These are phyloP conservation scores for Galaxias olidus DNA, from an alignment of 2,797 vertebrate genomes.

Conservation along the genomic window DNA sequence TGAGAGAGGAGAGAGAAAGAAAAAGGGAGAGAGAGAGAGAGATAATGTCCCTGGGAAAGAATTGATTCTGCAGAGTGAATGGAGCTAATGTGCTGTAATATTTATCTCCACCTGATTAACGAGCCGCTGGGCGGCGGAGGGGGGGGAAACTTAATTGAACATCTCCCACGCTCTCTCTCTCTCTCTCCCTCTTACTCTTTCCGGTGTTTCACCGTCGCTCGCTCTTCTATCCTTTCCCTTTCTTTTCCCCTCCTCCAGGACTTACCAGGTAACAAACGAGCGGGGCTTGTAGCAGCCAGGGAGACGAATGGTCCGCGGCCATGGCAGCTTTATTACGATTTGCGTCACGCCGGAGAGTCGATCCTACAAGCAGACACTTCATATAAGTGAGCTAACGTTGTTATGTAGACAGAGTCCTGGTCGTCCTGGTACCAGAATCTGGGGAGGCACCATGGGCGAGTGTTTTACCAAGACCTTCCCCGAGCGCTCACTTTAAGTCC, in stretches of 20 bases:
- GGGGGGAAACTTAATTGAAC: constrained; percentile 60
- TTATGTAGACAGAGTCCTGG: not conserved
- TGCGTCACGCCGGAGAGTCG: not conserved
- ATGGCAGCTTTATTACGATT: constrained; percentile 10
- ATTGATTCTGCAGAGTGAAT: constrained; percentile 69
- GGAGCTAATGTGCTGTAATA: constrained; percentile 66
- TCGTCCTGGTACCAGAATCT: too few relatives aligned
- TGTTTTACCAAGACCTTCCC: too few relatives aligned
- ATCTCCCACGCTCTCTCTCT: constrained; percentile 41
- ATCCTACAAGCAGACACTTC: too few relatives aligned
- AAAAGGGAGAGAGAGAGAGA: constrained; percentile 25
- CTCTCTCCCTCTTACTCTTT: constrained; percentile 18
- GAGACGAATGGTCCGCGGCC: constrained; percentile 12
- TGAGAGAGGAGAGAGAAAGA: constrained; percentile 18
- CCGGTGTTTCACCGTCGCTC: constrained; percentile 20
- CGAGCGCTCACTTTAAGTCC: too few relatives aligned
- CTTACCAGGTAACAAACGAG: not conserved
- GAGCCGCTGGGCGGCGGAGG: constrained; percentile 34
- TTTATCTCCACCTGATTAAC: constrained; percentile 68
- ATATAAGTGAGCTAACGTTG: too few relatives aligned
- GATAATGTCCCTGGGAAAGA: constrained; percentile 40
- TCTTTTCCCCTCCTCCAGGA: constrained; percentile 25
- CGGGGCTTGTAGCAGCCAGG: not conserved
- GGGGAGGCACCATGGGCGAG: too few relatives aligned
- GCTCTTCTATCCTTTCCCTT: constrained; percentile 8